phyloP scores from a whole-genome alignment of 2,888 invertebrate species.

The Cephus rjabovi region DNA sequence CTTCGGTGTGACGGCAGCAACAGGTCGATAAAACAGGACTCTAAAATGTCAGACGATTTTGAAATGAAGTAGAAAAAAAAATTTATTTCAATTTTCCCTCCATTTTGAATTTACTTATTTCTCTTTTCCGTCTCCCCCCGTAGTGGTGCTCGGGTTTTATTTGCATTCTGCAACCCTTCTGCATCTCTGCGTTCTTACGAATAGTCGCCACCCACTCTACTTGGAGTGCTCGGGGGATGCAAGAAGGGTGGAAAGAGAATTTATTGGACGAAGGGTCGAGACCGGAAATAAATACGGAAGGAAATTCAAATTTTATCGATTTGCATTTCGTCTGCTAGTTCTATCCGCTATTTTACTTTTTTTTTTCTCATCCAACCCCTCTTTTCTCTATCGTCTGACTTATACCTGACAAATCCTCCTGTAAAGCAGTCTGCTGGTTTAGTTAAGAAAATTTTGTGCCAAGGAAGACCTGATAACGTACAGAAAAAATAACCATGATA shows the following conservation, averaged over 20 bases:
- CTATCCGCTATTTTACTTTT: not conserved
- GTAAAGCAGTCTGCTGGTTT: not conserved
- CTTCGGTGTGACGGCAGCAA: not conserved
- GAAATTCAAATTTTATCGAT: conserved; percentile 9
- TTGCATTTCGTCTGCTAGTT: not conserved
- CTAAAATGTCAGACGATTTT: not conserved
- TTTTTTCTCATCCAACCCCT: not conserved
- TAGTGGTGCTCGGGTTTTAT: not conserved
- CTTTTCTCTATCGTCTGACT: not conserved
- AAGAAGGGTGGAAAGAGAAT: not conserved
- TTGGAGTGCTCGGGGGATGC: not conserved
- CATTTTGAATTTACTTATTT: not conserved
- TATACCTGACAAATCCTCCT: not conserved
- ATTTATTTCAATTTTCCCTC: not conserved
- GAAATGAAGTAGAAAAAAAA: not conserved
- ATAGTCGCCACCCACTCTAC: not conserved
- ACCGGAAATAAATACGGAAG: conserved; percentile 6
- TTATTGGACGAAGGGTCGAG: not conserved
- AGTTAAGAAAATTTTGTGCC: conserved; percentile 14
- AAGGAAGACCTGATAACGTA: conserved; percentile 15
- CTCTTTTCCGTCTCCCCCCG: not conserved
- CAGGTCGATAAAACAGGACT: not conserved
- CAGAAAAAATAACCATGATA: not conserved
- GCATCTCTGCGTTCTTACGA: not conserved
- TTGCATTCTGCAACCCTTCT: not conserved